A percentile compares a stretch with the other conserved stretches of the same genome.
phyloP scores from a whole-genome alignment of 2,797 vertebrate species.

The Danio choprae region DNA sequence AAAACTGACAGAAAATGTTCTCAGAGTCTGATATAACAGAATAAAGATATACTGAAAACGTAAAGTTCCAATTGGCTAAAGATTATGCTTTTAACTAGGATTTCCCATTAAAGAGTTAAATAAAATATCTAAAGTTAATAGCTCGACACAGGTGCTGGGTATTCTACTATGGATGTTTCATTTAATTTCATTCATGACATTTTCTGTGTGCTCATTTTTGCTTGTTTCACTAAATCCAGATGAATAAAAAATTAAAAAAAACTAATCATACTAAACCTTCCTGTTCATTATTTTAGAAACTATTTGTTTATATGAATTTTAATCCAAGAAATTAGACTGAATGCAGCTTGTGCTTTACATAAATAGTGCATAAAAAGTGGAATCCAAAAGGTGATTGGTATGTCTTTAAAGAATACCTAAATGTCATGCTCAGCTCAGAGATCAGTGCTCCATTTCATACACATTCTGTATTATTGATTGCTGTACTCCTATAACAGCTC shows the following conservation, averaged over 20 bases:
- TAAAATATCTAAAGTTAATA: conserved; percentile 33
- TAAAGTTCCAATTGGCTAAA: conserved; percentile 19
- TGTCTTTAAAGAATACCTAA: neutral
- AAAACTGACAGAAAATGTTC: conserved; percentile 45
- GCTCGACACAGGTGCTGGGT: conserved; percentile 39
- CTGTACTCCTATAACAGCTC: conserved; percentile 32
- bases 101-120: conserved; percentile 41
- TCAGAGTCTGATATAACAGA: conserved; percentile 37
- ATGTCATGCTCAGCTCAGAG: conserved; percentile 13
- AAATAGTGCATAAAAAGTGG: conserved; percentile 34
- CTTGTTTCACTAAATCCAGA: conserved; percentile 56
- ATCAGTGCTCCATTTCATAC: neutral
- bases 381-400: conserved; percentile 78
- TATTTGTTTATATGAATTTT: too few species aligned
- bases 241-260: conserved; percentile 53
- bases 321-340: too few species aligned
- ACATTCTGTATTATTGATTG: conserved; percentile 20
- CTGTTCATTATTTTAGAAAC: neutral
- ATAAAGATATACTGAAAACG: conserved; percentile 46
- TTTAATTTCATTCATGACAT: conserved; percentile 42
- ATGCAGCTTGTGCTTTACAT: conserved; percentile 76
- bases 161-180: conserved; percentile 47
- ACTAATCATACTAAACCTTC: neutral
- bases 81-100: conserved; percentile 27
- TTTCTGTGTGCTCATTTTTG: conserved; percentile 46